Evolutionary conservation across 2,888 invertebrate genomes (phyloP).

Genomic region (Rapana venosa): DNA sequence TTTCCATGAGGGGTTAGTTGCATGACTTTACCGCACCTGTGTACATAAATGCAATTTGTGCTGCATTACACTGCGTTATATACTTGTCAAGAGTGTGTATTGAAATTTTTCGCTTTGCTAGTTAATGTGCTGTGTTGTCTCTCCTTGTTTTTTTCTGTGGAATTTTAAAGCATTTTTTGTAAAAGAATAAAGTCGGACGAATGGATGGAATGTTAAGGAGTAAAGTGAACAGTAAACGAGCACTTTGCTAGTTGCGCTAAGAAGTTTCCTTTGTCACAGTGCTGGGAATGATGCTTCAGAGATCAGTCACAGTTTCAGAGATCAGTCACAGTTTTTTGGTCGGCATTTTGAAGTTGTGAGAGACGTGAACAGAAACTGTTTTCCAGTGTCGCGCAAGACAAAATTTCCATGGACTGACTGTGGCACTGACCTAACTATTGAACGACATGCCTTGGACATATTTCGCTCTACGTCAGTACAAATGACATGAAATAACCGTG

Average conservation of each 20-base stretch:
- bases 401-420: too few relatives aligned
- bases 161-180: background rate
- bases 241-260: background rate
- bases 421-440: background rate
- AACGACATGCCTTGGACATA: background rate
- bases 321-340: too few relatives aligned
- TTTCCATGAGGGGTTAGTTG: background rate
- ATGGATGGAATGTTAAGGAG: background rate
- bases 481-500: background rate
- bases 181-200: background rate
- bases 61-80: background rate
- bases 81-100: too few relatives aligned
- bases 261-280: constrained; percentile 6
- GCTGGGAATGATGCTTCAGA: background rate
- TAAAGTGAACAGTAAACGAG: background rate
- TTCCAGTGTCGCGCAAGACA: too few relatives aligned
- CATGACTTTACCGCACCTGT: constrained; percentile 17
- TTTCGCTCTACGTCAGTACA: too few relatives aligned
- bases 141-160: background rate
- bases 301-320: background rate
- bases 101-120: background rate
- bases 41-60: background rate
- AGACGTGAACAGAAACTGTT: too few relatives aligned
- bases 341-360: too few relatives aligned
- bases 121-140: background rate